These are phyloP conservation scores for Panthera tigris DNA, from an alignment of 2,113 vertebrate species.

Conservation along the genomic window DNA sequence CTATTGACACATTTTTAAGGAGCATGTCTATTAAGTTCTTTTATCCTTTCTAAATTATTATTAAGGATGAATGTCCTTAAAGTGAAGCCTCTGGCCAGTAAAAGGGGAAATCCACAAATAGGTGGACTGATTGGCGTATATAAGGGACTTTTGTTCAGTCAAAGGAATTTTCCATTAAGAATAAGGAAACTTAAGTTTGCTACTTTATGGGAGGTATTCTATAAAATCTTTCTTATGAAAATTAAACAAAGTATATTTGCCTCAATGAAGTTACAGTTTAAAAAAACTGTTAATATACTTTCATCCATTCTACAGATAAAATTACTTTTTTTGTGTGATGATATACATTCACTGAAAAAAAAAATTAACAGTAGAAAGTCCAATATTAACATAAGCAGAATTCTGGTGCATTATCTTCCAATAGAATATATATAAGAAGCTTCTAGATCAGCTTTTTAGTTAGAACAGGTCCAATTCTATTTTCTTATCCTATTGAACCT, in stretches of 20 bases:
- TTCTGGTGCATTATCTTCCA: not conserved
- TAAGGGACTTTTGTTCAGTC: not conserved
- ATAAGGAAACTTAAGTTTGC: not conserved
- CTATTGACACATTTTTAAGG: not conserved
- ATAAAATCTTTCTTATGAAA: conserved; percentile 1
- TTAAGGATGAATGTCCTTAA: not conserved
- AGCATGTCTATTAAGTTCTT: not conserved
- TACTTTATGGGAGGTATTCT: not conserved
- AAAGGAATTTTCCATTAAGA: conserved; percentile 11
- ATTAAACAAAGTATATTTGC: not conserved
- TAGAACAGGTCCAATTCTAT: not conserved
- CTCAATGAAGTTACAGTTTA: conserved; percentile 64
- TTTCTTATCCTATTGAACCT: not conserved
- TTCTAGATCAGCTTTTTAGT: conserved; percentile 5
- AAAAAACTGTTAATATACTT: conserved; percentile 56
- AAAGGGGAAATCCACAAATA: not conserved
- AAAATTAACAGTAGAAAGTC: not conserved
- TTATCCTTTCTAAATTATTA: not conserved
- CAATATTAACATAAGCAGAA: not conserved
- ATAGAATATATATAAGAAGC: not conserved
- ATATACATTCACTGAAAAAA: not conserved
- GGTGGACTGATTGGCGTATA: not conserved
- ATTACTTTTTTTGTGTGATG: not conserved
- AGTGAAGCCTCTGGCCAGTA: not conserved
- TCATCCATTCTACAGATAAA: not conserved